Conservation (phyloP, 2,888 invertebrate genomes). For the Sesamia inferens region DNA sequence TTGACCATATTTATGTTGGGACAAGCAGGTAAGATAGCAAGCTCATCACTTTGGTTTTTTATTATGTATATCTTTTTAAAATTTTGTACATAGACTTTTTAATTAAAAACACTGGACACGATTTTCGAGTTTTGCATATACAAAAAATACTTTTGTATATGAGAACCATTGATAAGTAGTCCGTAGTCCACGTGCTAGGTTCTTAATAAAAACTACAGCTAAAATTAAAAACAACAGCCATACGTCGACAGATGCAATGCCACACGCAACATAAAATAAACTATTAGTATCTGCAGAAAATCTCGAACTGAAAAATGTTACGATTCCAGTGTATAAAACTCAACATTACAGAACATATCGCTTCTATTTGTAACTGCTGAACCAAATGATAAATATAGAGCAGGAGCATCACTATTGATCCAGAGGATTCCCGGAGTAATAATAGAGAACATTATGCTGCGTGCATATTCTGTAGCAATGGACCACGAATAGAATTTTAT, state of each 20-base stretch:
- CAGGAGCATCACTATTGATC: slow-evolving; percentile 68
- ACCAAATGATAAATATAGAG: slow-evolving; percentile 69
- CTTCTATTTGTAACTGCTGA: slow-evolving; percentile 47
- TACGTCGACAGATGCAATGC: slow-evolving; percentile 12
- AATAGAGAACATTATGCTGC: slow-evolving; percentile 53
- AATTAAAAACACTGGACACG: too few species aligned
- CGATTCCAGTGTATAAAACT: slow-evolving; percentile 28
- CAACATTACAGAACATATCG: slow-evolving; percentile 41
- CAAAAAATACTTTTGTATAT: too few species aligned
- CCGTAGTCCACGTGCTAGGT: not conserved
- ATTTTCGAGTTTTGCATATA: too few species aligned
- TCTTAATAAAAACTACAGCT: slow-evolving; percentile 13
- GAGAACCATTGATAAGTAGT: too few species aligned
- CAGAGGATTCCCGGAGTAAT: slow-evolving; percentile 51
- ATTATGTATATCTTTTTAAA: too few species aligned
- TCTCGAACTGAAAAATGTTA: slow-evolving; percentile 21
- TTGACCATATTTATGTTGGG: too few species aligned
- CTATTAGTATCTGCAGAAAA: slow-evolving; percentile 28
- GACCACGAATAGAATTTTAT: slow-evolving; percentile 20
- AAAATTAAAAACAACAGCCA: slow-evolving; percentile 11
- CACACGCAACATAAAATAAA: slow-evolving; percentile 18
- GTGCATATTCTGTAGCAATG: slow-evolving; percentile 44
- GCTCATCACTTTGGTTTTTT: too few species aligned
- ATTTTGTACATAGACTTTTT: too few species aligned
- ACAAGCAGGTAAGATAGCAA: too few species aligned